Percentiles rank a stretch among this genome's conserved stretches.
Evolutionary conservation across 2,888 invertebrate species (phyloP).

Genomic region (Oligia strigilis): DNA sequence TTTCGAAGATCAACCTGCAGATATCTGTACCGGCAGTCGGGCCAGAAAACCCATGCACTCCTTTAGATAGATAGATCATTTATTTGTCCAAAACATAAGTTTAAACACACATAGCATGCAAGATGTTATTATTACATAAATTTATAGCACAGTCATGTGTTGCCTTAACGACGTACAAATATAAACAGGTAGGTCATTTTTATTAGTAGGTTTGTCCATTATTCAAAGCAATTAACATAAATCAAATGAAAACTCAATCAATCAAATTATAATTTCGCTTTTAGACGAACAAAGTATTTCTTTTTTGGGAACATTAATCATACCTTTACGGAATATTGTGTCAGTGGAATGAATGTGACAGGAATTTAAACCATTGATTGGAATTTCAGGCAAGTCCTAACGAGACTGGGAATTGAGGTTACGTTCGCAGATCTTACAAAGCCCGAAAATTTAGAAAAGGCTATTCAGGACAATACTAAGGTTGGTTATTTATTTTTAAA

Average conservation of each 20-base stretch:
- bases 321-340: background rate
- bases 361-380: conserved; percentile 27
- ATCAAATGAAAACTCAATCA: too few species aligned
- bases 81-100: too few species aligned
- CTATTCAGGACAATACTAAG: conserved; percentile 90
- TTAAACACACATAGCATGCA: too few species aligned
- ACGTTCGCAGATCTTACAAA: conserved; percentile 95
- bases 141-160: too few species aligned
- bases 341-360: background rate
- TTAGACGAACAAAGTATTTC: background rate
- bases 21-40: background rate
- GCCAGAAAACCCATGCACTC: background rate
- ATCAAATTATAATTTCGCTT: background rate
- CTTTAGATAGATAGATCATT: background rate
- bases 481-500: conserved; percentile 7
- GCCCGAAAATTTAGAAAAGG: conserved; percentile 91
- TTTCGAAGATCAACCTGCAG: background rate
- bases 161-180: too few species aligned
- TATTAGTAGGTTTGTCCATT: too few species aligned
- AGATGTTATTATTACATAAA: too few species aligned
- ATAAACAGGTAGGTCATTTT: too few species aligned
- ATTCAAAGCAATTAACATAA: too few species aligned
- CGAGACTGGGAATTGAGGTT: conserved; percentile 93
- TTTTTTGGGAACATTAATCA: conserved; percentile 4
- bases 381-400: conserved; percentile 90